Conservation (phyloP, 2,113 vertebrate species). For the Trematomus loennbergii region DNA sequence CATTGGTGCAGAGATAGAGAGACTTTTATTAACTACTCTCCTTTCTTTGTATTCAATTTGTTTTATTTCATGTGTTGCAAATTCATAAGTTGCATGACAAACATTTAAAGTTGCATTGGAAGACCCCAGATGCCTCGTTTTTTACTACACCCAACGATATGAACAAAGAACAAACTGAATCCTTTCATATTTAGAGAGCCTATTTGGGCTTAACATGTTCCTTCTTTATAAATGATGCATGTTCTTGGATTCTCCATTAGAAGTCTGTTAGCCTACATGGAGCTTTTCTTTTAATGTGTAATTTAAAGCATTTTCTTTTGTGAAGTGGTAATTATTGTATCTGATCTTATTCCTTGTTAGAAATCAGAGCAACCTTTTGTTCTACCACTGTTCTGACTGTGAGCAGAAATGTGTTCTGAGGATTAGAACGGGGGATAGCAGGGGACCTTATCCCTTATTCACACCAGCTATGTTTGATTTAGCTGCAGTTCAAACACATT, state of each 20-base stretch:
- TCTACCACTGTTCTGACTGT: slow-evolving; percentile 37
- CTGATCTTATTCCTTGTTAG: slow-evolving; percentile 25
- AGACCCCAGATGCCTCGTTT: not conserved
- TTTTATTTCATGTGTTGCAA: not conserved
- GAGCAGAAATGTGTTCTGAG: slow-evolving; percentile 41
- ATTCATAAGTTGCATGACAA: not conserved
- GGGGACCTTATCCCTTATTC: slow-evolving; percentile 34
- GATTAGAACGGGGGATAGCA: slow-evolving; percentile 39
- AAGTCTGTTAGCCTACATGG: not conserved
- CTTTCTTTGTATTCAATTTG: slow-evolving; percentile 3
- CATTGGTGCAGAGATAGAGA: slow-evolving; percentile 1
- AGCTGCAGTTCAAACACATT: slow-evolving; percentile 31
- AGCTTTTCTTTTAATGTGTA: slow-evolving; percentile 5
- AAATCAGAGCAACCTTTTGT: slow-evolving; percentile 52
- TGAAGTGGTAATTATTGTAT: slow-evolving; percentile 26
- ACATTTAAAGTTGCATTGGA: not conserved
- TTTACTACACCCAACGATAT: not conserved
- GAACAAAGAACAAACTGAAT: not conserved
- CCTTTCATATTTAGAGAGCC: not conserved
- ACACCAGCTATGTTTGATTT: slow-evolving; percentile 34
- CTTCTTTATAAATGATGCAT: slow-evolving; percentile 2
- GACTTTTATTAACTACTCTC: not conserved
- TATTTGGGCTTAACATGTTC: not conserved
- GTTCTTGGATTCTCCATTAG: not conserved
- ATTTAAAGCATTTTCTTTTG: slow-evolving; percentile 14